Percentiles rank a stretch among this genome's conserved stretches.
Evolutionary conservation across 2,888 invertebrate species (phyloP).

Genomic region (Ganaspis brasiliensis): DNA sequence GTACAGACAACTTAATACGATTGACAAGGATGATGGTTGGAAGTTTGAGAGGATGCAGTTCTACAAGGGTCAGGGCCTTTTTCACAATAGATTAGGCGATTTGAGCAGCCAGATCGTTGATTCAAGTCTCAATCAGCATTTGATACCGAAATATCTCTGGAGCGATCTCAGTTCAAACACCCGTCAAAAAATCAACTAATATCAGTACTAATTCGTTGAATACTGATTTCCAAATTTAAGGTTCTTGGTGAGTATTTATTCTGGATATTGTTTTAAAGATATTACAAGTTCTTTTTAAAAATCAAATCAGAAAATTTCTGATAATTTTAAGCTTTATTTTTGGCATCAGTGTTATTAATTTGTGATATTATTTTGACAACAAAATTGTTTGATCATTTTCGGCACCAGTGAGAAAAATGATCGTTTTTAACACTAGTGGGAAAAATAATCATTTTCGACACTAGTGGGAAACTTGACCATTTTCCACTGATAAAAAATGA

Average conservation of each 20-base stretch:
- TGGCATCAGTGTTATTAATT: too few relatives aligned
- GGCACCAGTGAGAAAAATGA: too few relatives aligned
- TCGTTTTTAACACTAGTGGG: too few relatives aligned
- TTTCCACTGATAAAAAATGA: too few relatives aligned
- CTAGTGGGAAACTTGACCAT: too few relatives aligned
- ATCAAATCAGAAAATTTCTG: too few relatives aligned
- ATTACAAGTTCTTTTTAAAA: too few relatives aligned
- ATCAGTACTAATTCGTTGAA: not conserved
- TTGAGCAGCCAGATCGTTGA: not conserved
- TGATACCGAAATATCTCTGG: not conserved
- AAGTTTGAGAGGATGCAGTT: not conserved
- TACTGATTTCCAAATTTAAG: not conserved
- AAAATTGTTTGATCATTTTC: too few relatives aligned
- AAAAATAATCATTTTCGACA: too few relatives aligned
- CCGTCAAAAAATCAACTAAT: not conserved
- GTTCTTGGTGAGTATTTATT: constrained; percentile 64
- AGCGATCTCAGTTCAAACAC: not conserved
- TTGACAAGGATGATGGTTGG: constrained; percentile 16
- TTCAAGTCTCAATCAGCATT: constrained; percentile 9
- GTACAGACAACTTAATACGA: constrained; percentile 31
- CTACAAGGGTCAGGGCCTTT: constrained; percentile 12
- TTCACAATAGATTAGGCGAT: not conserved
- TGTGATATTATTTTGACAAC: too few relatives aligned
- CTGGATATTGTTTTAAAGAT: constrained; percentile 45
- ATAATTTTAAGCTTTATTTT: too few relatives aligned